These are phyloP conservation scores for Probosciger aterrimus DNA, from an alignment of 2,113 vertebrate genomes.

Conservation along the genomic window DNA sequence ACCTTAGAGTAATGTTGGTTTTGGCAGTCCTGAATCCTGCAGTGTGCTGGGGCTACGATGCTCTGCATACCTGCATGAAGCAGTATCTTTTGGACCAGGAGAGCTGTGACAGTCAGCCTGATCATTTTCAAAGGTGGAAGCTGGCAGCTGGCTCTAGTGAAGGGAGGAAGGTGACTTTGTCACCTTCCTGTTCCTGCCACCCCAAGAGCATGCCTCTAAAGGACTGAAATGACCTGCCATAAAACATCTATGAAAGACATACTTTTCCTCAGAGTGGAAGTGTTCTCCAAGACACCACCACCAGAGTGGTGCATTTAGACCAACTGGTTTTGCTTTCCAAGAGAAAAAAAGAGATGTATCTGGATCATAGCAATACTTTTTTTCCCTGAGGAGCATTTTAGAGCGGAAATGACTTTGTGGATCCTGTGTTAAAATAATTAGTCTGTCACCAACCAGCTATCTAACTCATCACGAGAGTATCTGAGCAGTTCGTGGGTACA, in stretches of 20 bases:
- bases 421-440: not conserved
- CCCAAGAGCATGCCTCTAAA: not conserved
- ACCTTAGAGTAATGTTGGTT: not conserved
- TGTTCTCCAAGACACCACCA: not conserved
- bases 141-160: not conserved
- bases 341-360: not conserved
- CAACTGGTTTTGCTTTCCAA: not conserved
- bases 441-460: not conserved
- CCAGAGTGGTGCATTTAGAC: not conserved
- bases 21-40: not conserved
- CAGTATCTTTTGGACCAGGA: not conserved
- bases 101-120: not conserved
- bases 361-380: not conserved
- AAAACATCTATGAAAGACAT: not conserved
- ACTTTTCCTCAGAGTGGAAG: not conserved
- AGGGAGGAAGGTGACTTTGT: not conserved
- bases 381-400: not conserved
- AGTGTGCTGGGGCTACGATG: not conserved
- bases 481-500: not conserved
- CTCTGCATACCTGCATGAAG: not conserved
- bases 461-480: not conserved
- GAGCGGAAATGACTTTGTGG: not conserved
- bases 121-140: not conserved
- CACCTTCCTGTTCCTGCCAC: not conserved
- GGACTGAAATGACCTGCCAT: not conserved